Conservation (phyloP, 92 coral and sea anemone genomes). For the Zoanthus sansibaricus region DNA sequence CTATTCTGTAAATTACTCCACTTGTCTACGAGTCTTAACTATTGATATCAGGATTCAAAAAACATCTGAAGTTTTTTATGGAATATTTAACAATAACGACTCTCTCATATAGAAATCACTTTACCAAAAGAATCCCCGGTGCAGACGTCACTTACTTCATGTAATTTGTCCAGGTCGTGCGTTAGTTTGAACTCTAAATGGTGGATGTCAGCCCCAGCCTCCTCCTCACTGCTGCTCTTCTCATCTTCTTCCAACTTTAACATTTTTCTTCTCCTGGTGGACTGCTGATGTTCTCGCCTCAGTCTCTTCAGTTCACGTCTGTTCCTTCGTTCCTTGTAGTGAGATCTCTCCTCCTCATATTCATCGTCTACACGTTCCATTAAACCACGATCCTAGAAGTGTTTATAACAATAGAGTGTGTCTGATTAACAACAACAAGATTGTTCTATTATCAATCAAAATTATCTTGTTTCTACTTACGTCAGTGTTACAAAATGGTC, state of each 20-base stretch:
- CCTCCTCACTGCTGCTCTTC: conserved; percentile 73
- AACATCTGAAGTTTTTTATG: too few species aligned
- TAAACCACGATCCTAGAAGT: conserved; percentile 70
- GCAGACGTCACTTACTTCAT: conserved; percentile 49
- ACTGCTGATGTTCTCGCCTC: conserved; percentile 84
- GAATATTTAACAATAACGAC: too few species aligned
- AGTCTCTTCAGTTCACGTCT: conserved; percentile 83
- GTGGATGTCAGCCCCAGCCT: conserved; percentile 85
- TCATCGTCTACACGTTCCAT: conserved; percentile 70
- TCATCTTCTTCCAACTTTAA: conserved; percentile 89
- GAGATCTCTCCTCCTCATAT: conserved; percentile 74
- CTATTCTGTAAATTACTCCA: too few species aligned
- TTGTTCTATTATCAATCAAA: too few species aligned
- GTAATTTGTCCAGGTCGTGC: conserved; percentile 88
- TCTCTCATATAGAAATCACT: too few species aligned
- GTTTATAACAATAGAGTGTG: neutral
- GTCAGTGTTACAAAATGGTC: too few species aligned
- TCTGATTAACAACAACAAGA: neutral
- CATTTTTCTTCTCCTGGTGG: conserved; percentile 83
- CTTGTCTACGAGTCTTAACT: too few species aligned
- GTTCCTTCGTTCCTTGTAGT: conserved; percentile 79
- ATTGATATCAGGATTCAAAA: too few species aligned
- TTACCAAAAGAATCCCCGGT: too few species aligned
- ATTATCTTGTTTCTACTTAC: too few species aligned
- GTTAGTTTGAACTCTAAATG: conserved; percentile 95